Evolutionary conservation across 1,140 invertebrate species (phyloP).

Genomic region (Trichomalopsis sarcophagae): DNA sequence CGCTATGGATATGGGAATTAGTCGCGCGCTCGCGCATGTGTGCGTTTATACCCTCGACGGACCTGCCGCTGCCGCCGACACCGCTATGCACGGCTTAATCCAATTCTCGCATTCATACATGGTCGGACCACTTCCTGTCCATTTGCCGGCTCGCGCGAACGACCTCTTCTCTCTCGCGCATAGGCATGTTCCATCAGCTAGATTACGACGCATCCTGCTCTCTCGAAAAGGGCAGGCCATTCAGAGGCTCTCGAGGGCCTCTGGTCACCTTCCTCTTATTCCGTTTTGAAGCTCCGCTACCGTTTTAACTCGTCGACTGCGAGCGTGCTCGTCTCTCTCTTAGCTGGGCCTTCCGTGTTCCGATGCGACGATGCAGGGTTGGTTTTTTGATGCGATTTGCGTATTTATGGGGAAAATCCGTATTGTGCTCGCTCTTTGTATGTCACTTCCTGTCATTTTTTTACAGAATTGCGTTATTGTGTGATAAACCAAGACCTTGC

Average conservation of each 20-base stretch:
- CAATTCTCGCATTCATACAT: slow-evolving; percentile 64
- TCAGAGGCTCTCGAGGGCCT: slow-evolving; percentile 55
- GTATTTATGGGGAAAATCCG: background rate
- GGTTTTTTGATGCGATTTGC: background rate
- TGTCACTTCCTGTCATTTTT: background rate
- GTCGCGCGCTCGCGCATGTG: background rate
- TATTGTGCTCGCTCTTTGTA: background rate
- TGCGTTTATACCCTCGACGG: background rate
- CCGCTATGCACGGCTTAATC: slow-evolving; percentile 58
- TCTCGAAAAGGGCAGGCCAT: slow-evolving; percentile 63
- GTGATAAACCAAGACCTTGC: background rate
- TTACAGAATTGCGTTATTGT: background rate
- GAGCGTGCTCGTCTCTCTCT: no score
- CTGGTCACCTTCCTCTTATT: slow-evolving; percentile 59
- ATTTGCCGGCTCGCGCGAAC: slow-evolving; percentile 62
- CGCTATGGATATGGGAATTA: slow-evolving; percentile 45
- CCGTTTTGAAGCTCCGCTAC: background rate
- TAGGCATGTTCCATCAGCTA: slow-evolving; percentile 67
- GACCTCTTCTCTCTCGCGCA: slow-evolving; percentile 57
- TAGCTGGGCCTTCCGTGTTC: background rate
- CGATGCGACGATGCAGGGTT: background rate
- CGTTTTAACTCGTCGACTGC: slow-evolving; percentile 30
- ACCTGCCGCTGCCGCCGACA: slow-evolving; percentile 33
- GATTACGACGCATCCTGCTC: slow-evolving; percentile 70
- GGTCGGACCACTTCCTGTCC: slow-evolving; percentile 65